These are phyloP conservation scores for Eurytoma adleriae DNA, from an alignment of 2,888 invertebrate species.

Conservation along the genomic window DNA sequence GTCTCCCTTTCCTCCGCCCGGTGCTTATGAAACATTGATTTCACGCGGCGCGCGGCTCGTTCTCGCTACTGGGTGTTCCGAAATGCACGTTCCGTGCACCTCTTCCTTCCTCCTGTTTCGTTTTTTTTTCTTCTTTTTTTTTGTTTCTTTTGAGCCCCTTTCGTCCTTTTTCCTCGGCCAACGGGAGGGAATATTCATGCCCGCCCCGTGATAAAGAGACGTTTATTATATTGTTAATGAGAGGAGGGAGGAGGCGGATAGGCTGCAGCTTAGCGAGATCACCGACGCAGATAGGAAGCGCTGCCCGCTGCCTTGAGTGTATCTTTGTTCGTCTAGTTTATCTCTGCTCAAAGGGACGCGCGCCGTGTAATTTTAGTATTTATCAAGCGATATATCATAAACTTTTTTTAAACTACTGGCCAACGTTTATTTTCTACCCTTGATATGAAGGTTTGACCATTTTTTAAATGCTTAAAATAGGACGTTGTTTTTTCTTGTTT, in stretches of 20 bases:
- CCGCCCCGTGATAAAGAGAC: conserved; percentile 54
- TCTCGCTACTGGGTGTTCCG: conserved; percentile 57
- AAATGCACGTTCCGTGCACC: conserved; percentile 34
- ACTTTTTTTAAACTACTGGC: too few relatives aligned
- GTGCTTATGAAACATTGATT: conserved; percentile 76
- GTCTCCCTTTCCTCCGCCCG: conserved; percentile 14
- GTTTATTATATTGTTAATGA: conserved; percentile 58
- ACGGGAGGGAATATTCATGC: conserved; percentile 53
- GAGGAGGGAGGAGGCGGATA: conserved; percentile 40
- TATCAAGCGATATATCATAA: background rate
- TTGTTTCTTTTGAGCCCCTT: background rate
- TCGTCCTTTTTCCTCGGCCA: background rate
- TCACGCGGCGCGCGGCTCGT: conserved; percentile 70
- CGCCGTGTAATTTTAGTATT: conserved; percentile 30
- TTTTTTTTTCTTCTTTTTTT: background rate
- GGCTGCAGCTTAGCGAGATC: background rate
- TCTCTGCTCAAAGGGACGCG: background rate
- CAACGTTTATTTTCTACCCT: too few relatives aligned
- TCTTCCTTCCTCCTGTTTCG: conserved; percentile 8
- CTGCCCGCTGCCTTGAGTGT: background rate
- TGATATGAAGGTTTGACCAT: too few relatives aligned
- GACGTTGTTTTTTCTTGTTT: too few relatives aligned
- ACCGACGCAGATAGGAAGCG: conserved; percentile 18
- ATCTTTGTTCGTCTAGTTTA: background rate
- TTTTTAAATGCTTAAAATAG: too few relatives aligned